Evolutionary conservation across 2,113 vertebrate genomes (phyloP).

Genomic region (Oceanodroma tethys): DNA sequence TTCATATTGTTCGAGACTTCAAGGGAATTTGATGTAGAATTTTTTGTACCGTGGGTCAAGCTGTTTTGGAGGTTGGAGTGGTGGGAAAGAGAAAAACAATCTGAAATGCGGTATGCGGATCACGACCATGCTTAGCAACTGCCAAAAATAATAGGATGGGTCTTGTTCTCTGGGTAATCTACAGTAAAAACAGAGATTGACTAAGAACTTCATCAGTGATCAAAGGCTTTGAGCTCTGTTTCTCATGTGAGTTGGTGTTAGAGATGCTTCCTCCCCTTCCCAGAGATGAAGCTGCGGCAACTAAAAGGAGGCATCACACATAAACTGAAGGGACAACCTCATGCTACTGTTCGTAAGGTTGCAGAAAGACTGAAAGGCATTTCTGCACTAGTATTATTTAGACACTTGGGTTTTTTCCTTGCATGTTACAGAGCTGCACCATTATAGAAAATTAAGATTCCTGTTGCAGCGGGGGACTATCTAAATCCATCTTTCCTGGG

Average conservation of each 20-base stretch:
- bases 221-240: background rate
- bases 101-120: background rate
- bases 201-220: background rate
- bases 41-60: background rate
- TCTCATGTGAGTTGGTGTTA: rapidly evolving
- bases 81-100: background rate
- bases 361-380: background rate
- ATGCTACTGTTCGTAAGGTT: background rate
- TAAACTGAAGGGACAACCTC: background rate
- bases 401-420: background rate
- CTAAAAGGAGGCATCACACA: background rate
- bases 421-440: background rate
- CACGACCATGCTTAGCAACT: background rate
- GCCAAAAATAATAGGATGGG: background rate
- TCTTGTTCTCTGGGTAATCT: background rate
- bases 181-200: background rate
- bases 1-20: background rate
- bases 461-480: background rate
- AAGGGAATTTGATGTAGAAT: background rate
- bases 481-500: background rate
- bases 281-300: background rate
- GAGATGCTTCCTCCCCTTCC: background rate
- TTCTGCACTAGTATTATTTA: background rate
- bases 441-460: background rate
- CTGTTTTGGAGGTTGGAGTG: background rate